Evolutionary conservation across 2,797 vertebrate genomes (phyloP).

Genomic region (Champsocephalus esox): DNA sequence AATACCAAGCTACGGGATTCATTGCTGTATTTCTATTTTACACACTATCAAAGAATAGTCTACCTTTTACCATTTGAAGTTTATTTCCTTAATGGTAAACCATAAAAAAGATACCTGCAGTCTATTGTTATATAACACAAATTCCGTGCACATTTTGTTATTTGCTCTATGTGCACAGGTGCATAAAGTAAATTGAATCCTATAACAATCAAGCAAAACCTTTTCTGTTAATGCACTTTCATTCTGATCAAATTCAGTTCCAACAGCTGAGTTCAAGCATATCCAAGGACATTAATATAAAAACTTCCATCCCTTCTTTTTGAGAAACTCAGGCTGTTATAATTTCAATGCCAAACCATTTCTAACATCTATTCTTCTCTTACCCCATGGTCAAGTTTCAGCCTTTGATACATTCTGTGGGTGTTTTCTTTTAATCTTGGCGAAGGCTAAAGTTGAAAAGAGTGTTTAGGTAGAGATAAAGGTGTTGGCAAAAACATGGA

Average conservation of each 20-base stretch:
- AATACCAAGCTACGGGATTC: neutral
- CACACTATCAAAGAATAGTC: neutral
- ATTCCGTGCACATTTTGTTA: neutral
- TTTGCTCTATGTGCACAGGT: slow-evolving; percentile 11
- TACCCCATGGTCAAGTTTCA: slow-evolving; percentile 57
- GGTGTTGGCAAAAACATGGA: slow-evolving; percentile 71
- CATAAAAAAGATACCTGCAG: neutral
- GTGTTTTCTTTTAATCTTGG: slow-evolving; percentile 64
- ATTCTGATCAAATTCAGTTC: slow-evolving; percentile 36
- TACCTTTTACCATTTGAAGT: slow-evolving; percentile 6
- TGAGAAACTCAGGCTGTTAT: slow-evolving; percentile 58
- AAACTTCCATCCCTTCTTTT: slow-evolving; percentile 54
- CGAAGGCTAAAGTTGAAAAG: slow-evolving; percentile 64
- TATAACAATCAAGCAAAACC: slow-evolving; percentile 23
- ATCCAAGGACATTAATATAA: slow-evolving; percentile 74
- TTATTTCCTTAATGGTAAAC: neutral
- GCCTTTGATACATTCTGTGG: slow-evolving; percentile 65
- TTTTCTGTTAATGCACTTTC: slow-evolving; percentile 40
- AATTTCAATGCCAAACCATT: slow-evolving; percentile 76
- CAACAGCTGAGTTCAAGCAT: slow-evolving; percentile 49
- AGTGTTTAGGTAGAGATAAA: slow-evolving; percentile 69
- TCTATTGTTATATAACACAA: neutral
- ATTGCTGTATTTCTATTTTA: slow-evolving; percentile 10
- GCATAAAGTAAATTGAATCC: slow-evolving; percentile 20
- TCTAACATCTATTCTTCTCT: slow-evolving; percentile 58